Evolutionary conservation across 2,888 invertebrate species (phyloP).

Genomic region (Drosophila helvetica): DNA sequence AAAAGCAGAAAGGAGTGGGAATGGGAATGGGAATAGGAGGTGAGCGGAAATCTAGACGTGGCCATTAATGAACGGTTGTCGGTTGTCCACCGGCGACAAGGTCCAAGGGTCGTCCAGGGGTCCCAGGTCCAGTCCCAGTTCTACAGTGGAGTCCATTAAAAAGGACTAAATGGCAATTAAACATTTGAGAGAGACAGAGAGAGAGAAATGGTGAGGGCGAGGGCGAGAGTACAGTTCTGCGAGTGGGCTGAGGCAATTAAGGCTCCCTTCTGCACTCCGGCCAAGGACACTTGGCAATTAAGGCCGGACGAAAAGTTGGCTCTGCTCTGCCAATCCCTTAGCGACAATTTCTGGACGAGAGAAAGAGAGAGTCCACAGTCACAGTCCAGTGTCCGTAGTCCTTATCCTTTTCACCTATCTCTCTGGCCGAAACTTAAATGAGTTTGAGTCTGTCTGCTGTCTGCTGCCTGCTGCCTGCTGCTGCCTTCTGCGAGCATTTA

Average conservation of each 20-base stretch:
- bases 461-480: conserved; percentile 29
- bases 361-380: not conserved
- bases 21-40: conserved; percentile 40
- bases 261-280: conserved; percentile 69
- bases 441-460: conserved; percentile 45
- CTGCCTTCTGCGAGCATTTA: conserved; percentile 60
- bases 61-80: conserved; percentile 73
- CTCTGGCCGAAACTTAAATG: conserved; percentile 66
- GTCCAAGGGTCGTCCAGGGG: conserved; percentile 1
- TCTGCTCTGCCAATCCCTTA: conserved; percentile 60
- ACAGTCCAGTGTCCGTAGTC: conserved; percentile 21
- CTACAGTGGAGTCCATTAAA: conserved; percentile 77
- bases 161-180: conserved; percentile 82
- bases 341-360: conserved; percentile 57
- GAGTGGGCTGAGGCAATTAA: conserved; percentile 61
- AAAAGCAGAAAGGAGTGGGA: conserved; percentile 14
- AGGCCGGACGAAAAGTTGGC: conserved; percentile 74
- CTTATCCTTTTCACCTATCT: conserved; percentile 76
- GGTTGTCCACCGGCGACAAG: conserved; percentile 20
- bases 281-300: conserved; percentile 78
- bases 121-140: conserved; percentile 19
- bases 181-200: conserved; percentile 66
- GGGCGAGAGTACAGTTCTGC: not conserved
- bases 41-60: conserved; percentile 70
- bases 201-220: too few species aligned